Percentiles rank a stretch among this genome's conserved stretches.
phyloP scores from a whole-genome alignment of 2,888 invertebrate genomes.

The Agapostemon virescens region DNA sequence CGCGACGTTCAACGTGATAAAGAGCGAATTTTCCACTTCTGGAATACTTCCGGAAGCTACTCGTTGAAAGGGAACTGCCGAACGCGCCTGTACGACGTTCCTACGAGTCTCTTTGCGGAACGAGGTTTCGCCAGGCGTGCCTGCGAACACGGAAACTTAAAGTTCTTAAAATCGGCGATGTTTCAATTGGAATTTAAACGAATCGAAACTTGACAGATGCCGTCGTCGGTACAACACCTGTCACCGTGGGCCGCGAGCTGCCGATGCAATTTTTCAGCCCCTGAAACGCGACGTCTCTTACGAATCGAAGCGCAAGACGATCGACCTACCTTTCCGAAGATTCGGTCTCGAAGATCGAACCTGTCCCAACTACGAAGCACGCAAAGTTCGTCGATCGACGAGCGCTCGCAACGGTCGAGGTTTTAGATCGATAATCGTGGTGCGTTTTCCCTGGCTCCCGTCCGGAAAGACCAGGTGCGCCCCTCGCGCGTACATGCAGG shows the following conservation, averaged over 20 bases:
- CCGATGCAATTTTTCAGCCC: not conserved
- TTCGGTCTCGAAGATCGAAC: not conserved
- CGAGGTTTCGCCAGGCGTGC: no score
- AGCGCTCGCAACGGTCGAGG: not conserved
- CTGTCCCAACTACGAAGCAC: not conserved
- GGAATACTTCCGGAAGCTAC: no score
- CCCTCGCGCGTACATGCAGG: not conserved
- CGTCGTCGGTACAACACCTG: not conserved
- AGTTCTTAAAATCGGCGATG: not conserved
- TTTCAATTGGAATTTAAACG: not conserved
- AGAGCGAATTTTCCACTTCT: no score
- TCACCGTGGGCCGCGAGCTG: not conserved
- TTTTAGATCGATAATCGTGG: constrained; percentile 46
- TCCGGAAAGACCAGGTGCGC: constrained; percentile 21
- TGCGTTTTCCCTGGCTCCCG: constrained; percentile 37
- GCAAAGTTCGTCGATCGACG: not conserved
- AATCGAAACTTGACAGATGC: not conserved
- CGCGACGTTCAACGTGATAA: no score
- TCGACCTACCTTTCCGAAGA: no score
- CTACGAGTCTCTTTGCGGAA: no score
- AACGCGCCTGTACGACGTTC: no score
- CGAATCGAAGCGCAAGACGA: no score
- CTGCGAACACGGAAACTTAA: no score
- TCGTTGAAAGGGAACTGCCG: no score
- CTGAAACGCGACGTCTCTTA: no score